Conservation (phyloP, 2,888 invertebrate genomes). For the Luperina testacea region DNA sequence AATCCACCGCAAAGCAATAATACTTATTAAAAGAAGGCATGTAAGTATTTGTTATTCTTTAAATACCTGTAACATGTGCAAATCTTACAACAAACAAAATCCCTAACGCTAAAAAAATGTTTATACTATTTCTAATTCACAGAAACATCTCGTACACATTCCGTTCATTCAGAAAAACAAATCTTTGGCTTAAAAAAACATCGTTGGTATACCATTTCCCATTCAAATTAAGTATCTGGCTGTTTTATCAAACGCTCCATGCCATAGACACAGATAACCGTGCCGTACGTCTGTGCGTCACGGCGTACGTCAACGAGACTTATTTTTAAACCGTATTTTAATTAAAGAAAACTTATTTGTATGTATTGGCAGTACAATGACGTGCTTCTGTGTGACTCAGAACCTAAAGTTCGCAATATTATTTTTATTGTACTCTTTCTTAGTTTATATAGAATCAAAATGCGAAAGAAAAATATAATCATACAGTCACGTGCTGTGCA, state of each 20-base stretch:
- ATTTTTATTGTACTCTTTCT: not conserved
- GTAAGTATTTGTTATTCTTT: conserved; percentile 1
- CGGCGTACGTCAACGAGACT: conserved; percentile 42
- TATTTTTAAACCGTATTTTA: conserved; percentile 49
- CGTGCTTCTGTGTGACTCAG: not conserved
- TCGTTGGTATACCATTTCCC: conserved; percentile 22
- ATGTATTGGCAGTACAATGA: conserved; percentile 25
- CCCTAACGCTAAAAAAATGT: not conserved
- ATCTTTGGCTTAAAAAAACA: not conserved
- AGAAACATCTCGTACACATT: conserved; percentile 22
- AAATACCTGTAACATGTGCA: conserved; percentile 4
- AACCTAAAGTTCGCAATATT: not conserved
- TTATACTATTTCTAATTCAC: conserved; percentile 27
- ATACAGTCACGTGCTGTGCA: not conserved
- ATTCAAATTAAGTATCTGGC: conserved; percentile 11
- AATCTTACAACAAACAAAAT: conserved; percentile 26
- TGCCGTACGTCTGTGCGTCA: conserved; percentile 51
- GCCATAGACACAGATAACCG: not conserved
- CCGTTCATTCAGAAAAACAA: conserved; percentile 32
- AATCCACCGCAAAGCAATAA: no score
- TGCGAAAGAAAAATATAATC: not conserved
- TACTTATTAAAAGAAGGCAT: no score
- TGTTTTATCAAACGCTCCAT: conserved; percentile 14
- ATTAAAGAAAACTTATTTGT: conserved; percentile 7
- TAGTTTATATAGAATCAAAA: not conserved